phyloP scores from a whole-genome alignment of 1,140 invertebrate species.

The Ephestia elutella region DNA sequence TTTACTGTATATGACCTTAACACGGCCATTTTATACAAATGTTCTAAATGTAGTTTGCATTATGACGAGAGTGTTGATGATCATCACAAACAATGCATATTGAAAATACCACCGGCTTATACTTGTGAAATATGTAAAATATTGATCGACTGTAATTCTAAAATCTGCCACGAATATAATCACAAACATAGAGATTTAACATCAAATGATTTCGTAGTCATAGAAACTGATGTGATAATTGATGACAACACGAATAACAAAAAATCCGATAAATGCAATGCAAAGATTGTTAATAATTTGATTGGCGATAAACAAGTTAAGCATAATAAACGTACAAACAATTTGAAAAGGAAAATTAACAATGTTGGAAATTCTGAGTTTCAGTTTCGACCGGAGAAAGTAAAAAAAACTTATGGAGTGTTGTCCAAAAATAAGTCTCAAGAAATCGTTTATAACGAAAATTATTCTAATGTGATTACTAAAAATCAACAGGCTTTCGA shows the following conservation, averaged over 20 bases:
- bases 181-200: slow-evolving; percentile 23
- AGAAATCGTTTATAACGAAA: neutral
- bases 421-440: neutral
- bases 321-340: neutral
- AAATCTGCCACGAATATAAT: slow-evolving; percentile 24
- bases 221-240: slow-evolving; percentile 21
- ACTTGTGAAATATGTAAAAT: slow-evolving; percentile 46
- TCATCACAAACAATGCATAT: slow-evolving; percentile 33
- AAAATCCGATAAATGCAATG: too few relatives aligned
- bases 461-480: neutral
- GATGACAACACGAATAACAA: neutral
- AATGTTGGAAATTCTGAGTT: neutral
- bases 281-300: too few relatives aligned
- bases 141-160: slow-evolving; percentile 29
- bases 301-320: neutral
- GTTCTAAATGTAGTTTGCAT: slow-evolving; percentile 39
- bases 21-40: slow-evolving; percentile 37
- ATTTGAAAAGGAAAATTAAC: neutral
- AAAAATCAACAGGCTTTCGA: neutral
- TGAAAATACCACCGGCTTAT: slow-evolving; percentile 16
- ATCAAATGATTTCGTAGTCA: slow-evolving; percentile 23
- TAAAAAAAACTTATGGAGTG: neutral
- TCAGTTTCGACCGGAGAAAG: neutral
- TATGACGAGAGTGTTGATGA: slow-evolving; percentile 32
- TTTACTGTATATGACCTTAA: slow-evolving; percentile 31